phyloP scores from a whole-genome alignment of 2,113 vertebrate species.

The Aptenodytes patagonicus region DNA sequence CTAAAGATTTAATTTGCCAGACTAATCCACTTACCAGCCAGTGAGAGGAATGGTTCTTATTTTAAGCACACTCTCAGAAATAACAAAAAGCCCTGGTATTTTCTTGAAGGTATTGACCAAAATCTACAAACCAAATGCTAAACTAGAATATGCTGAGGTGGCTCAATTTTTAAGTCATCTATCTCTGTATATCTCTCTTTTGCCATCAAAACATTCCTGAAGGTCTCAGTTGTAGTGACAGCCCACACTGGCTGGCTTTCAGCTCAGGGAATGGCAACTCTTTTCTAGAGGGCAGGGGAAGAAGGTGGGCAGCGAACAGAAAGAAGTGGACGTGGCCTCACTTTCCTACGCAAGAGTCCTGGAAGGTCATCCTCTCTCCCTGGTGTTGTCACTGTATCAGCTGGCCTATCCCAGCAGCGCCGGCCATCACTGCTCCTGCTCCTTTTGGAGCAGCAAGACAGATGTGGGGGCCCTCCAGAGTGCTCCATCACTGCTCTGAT shows the following conservation, averaged over 20 bases:
- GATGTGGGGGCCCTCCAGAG: fast-evolving
- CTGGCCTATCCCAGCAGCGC: background rate
- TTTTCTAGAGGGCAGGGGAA: background rate
- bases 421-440: background rate
- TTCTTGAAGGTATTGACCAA: background rate
- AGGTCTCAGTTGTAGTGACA: background rate
- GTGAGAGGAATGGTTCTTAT: background rate
- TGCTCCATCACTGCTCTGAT: background rate
- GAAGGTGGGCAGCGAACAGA: background rate
- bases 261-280: background rate
- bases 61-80: background rate
- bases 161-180: background rate
- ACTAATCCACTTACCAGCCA: conserved; percentile 38
- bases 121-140: background rate
- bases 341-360: background rate
- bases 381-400: background rate
- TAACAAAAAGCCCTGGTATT: background rate
- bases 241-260: background rate
- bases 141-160: background rate
- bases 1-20: conserved; percentile 37
- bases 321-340: background rate
- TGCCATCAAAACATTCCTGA: background rate
- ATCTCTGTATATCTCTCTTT: background rate
- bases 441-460: background rate
- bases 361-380: background rate